Evolutionary conservation across 2,113 vertebrate species (phyloP), one percentile per base, ranked within the genome.

Genomic region (Syngnathus scovelli): DNA sequence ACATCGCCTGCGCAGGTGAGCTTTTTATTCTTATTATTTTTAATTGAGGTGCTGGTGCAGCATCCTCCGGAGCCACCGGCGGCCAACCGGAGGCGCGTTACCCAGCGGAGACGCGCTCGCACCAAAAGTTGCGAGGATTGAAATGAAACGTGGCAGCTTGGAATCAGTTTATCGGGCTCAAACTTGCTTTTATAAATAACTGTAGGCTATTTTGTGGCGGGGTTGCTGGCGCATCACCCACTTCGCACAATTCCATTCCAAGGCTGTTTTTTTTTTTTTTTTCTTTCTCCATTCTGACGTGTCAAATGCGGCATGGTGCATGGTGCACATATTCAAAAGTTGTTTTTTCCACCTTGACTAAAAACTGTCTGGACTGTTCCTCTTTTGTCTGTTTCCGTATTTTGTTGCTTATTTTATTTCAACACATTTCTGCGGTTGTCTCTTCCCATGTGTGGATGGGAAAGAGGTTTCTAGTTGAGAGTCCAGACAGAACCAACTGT

Each of bases 1-100:
- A 95, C 86, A 81, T 93, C 56, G 92, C 91, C 90, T 90, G 91
- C 73, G 93, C 94, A 98, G 95, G 95, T 96, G 93, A 87, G 83
- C 1, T 76, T 0, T 74, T 58, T 33, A 67, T n/a, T 67, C n/a
- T 6, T 70, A 33, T 49, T 52, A 7, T 52, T 52, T n/a, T 3
- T 7, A 52, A 52, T 21, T 7, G 49, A 52, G 49, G 49, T 52
- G 49, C 49, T 21, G 58, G 38, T 65, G 72, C 77, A 83, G 76
- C 82, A 79, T 83, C 85, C 78, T 77, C 78, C 48, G 68, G 69
- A 71, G 74, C 62, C 66, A 48, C 44, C 54, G n/a, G 76, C 73
- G 64, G 79, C 82, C 74, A 70, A 69, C 68, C 18, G 33, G 39
- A 5, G 52, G 52, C 21, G 11, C 7, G 52, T 54, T 54, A 11